Base-by-base conservation (phyloP, 2,113 vertebrate genomes). In the Neofelis nebulosa region DNA sequence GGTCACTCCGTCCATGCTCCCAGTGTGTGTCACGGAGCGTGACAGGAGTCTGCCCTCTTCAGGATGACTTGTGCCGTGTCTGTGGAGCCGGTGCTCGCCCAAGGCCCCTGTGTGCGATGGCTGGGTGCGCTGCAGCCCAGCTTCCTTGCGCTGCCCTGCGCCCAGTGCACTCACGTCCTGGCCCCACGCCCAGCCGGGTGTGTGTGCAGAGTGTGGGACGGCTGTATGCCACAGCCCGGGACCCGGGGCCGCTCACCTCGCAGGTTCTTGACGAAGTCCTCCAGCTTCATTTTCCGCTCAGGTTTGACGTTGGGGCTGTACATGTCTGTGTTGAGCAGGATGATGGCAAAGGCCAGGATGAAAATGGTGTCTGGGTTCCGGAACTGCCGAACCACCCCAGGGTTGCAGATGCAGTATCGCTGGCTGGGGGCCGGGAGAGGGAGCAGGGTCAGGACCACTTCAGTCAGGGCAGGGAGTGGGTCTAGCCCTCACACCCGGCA, bases 291-390 rank as follows among this genome's bases (percentile, higher is more conserved):
- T 98, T 99, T 99, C 88, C 99, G 99, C 98, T 99, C 99, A 0
- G 99, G 99, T 97, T 99, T 99, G 97, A 99, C 99, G 5, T 99
- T 99, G 96, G 99, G 99, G 98, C 99, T 99, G 99, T 99, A 99
- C 99, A 99, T 99, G 98, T 99, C 99, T 0, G 99, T 99, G 99
- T 99, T 99, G 98, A 99, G 99, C 96, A 99, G 99, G 98, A 99
- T 99, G 99, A 99, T 99, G 96, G 99, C 99, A 21, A 99, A 99
- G 48, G 99, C 99, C 98, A 99, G 98, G 98, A 99, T 99, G 99
- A 99, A 99, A 98, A 99, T 99, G 97, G 99, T 99, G 98, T 99
- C 99, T 0, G 99, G 99, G 98, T 99, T 99, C 95, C 99, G 98
- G 97, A 99, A 99, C 97, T 99, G 99, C 15, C 99, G 99, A 96